phyloP scores from a whole-genome alignment of 2,888 invertebrate genomes.

The Plusia festucae region DNA sequence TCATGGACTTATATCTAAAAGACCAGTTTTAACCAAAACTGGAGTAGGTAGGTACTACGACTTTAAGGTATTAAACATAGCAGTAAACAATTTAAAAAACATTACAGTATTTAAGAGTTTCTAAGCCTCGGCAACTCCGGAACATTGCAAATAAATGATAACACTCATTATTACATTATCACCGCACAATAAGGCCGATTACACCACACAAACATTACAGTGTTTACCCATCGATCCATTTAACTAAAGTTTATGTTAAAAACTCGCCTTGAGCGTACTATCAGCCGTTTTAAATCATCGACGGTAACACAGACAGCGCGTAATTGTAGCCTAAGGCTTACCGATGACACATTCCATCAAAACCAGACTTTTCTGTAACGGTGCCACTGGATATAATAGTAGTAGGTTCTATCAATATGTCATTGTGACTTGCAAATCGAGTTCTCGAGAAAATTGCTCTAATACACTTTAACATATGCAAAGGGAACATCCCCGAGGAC shows the following conservation, averaged over 20 bases:
- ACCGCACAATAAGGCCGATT: conserved; percentile 38
- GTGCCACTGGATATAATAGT: conserved; percentile 50
- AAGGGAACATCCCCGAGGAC: conserved; percentile 80
- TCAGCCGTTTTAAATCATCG: conserved; percentile 80
- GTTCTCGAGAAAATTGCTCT: conserved; percentile 82
- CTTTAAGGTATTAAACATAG: too few species aligned
- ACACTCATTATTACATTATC: conserved; percentile 8
- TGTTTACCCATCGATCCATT: conserved; percentile 61
- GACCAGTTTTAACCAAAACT: too few species aligned
- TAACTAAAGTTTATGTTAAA: conserved; percentile 74
- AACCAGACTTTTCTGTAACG: conserved; percentile 71
- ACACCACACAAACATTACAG: conserved; percentile 53
- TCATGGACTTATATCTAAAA: too few species aligned
- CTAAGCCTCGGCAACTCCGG: not conserved
- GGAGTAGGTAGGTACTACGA: too few species aligned
- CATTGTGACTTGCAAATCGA: conserved; percentile 80
- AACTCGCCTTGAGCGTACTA: conserved; percentile 73
- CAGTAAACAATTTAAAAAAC: too few species aligned
- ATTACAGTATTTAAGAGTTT: not conserved
- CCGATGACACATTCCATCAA: conserved; percentile 86
- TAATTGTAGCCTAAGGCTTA: conserved; percentile 79
- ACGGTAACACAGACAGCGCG: conserved; percentile 67
- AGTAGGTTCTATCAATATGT: conserved; percentile 75
- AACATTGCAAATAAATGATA: not conserved
- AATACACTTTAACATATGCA: conserved; percentile 83